Evolutionary conservation across 2,113 vertebrate genomes (phyloP).

Genomic region (Hippocampus barbouri): DNA sequence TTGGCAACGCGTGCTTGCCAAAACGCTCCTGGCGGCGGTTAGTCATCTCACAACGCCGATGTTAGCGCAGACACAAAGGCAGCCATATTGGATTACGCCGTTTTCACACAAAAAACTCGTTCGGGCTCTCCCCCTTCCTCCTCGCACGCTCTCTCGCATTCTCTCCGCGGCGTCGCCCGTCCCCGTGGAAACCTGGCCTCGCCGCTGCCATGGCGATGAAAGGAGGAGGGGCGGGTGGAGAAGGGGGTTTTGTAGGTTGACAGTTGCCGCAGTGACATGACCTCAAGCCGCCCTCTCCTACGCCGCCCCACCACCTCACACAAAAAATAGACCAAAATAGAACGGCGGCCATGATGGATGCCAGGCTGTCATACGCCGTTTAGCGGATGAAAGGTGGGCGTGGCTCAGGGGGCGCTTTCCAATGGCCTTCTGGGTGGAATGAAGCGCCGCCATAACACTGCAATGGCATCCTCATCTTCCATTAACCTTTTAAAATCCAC

Average conservation of each 20-base stretch:
- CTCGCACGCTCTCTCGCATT: constrained; percentile 62
- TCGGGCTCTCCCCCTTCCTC: constrained; percentile 59
- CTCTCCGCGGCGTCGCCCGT: constrained; percentile 49
- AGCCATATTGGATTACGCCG: constrained; percentile 68
- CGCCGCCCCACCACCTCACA: constrained; percentile 16
- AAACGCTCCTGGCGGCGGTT: constrained; percentile 35
- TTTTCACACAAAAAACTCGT: constrained; percentile 63
- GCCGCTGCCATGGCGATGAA: constrained; percentile 69
- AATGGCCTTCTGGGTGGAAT: constrained; percentile 34
- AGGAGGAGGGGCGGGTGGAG: constrained; percentile 44
- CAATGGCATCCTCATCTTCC: constrained; percentile 4
- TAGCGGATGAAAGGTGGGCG: constrained; percentile 48
- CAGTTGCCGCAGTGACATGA: constrained; percentile 65
- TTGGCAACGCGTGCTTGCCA: constrained; percentile 12
- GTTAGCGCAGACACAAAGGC: constrained; percentile 55
- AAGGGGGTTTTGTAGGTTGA: constrained; percentile 49
- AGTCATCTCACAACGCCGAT: constrained; percentile 47
- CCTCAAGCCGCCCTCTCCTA: constrained; percentile 59
- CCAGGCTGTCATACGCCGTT: constrained; percentile 47
- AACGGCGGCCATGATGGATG: constrained; percentile 54
- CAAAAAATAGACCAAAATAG: constrained; percentile 25
- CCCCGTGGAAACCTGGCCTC: constrained; percentile 65
- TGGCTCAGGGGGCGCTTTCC: constrained; percentile 21
- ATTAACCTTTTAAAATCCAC: constrained; percentile 21
- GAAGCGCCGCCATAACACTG: constrained; percentile 14